Conservation (phyloP, 2,113 vertebrate species). For the Herpetotheres cachinnans region DNA sequence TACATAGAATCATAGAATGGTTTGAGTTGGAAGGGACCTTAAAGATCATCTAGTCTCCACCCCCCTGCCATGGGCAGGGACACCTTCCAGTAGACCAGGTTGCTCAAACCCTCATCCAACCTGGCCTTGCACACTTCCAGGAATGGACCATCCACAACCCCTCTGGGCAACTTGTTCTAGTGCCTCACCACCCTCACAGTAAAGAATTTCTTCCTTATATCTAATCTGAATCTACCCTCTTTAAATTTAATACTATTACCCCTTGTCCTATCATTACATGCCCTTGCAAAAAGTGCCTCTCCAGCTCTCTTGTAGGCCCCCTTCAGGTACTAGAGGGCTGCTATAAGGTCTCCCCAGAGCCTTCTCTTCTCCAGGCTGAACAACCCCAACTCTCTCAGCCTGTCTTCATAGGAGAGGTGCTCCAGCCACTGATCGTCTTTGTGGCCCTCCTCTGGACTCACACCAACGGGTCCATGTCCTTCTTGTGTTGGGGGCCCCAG, state of each 20-base stretch:
- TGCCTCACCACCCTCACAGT: too few species aligned
- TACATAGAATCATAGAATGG: background rate
- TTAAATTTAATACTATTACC: background rate
- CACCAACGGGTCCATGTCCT: background rate
- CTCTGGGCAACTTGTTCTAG: background rate
- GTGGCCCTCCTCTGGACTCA: background rate
- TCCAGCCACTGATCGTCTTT: background rate
- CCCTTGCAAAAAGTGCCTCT: too few species aligned
- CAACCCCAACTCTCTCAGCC: background rate
- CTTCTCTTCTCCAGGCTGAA: background rate
- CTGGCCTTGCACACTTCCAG: background rate
- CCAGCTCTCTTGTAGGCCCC: too few species aligned
- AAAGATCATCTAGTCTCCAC: background rate
- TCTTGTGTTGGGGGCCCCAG: background rate
- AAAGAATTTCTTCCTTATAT: background rate
- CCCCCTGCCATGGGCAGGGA: background rate
- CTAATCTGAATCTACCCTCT: background rate
- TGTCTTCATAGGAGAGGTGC: background rate
- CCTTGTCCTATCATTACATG: too few species aligned
- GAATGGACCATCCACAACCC: fast-evolving
- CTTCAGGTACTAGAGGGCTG: too few species aligned
- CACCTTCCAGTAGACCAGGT: background rate
- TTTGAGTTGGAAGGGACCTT: background rate
- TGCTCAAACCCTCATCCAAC: background rate
- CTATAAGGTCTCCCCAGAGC: too few species aligned